Evolutionary conservation across 92 coral and sea anemone genomes (phyloP).

Genomic region (Isaurus tuberculatus): DNA sequence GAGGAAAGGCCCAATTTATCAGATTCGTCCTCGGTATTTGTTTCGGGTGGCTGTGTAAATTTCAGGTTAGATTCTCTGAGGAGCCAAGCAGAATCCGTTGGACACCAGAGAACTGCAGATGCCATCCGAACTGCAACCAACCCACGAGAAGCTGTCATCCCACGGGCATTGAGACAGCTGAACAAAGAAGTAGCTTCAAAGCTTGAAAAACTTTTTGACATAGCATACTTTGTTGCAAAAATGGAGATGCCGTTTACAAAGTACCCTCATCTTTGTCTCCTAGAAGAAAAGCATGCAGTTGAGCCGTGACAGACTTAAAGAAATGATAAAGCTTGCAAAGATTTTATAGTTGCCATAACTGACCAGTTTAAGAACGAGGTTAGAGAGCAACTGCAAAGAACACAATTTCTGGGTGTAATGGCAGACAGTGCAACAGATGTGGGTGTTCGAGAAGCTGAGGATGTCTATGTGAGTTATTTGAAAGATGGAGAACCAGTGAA

Average conservation of each 20-base stretch:
- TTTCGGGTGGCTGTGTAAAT: conserved; percentile 28
- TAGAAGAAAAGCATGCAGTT: conserved; percentile 54
- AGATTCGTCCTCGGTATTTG: conserved; percentile 37
- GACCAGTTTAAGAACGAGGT: conserved; percentile 37
- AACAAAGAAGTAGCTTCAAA: too few species aligned
- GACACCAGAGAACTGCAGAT: too few species aligned
- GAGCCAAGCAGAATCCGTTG: too few species aligned
- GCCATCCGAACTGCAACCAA: too few species aligned
- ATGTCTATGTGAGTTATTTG: conserved; percentile 32
- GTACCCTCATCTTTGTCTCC: conserved; percentile 39
- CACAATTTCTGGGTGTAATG: conserved; percentile 50
- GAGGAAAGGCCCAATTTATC: not conserved
- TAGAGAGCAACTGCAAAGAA: conserved; percentile 26
- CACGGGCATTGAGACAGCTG: too few species aligned
- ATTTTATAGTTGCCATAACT: conserved; percentile 43
- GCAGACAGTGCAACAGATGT: conserved; percentile 38
- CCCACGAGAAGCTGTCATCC: too few species aligned
- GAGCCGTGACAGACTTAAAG: conserved; percentile 35
- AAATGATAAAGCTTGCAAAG: too few species aligned
- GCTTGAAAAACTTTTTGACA: conserved; percentile 46
- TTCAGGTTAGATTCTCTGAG: conserved; percentile 11
- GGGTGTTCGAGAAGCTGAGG: too few species aligned
- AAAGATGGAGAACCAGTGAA: conserved; percentile 44
- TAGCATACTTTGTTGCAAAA: conserved; percentile 64
- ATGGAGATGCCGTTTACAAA: conserved; percentile 59